Conservation (phyloP, 2,888 invertebrate species). For the Nemoura dubitans region DNA sequence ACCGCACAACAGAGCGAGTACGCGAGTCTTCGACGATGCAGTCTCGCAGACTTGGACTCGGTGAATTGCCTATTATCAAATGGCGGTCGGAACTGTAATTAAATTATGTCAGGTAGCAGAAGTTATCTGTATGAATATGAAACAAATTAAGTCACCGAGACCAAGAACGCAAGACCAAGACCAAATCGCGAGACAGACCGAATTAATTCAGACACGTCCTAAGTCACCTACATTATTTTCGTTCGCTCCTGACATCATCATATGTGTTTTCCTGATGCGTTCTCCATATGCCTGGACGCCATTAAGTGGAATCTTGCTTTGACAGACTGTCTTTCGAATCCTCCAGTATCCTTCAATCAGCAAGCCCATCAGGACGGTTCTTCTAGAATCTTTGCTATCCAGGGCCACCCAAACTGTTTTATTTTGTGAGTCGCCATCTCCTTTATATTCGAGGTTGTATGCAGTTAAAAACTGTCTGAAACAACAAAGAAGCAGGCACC, state of each 20-base stretch:
- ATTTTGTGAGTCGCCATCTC: neutral
- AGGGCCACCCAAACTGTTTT: neutral
- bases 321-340: neutral
- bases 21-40: too few relatives aligned
- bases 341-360: neutral
- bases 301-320: neutral
- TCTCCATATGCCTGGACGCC: neutral
- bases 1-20: too few relatives aligned
- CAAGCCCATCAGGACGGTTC: neutral
- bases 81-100: too few relatives aligned
- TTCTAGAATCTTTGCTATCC: neutral
- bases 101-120: too few relatives aligned
- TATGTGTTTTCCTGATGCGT: neutral
- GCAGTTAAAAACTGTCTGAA: neutral
- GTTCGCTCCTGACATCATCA: neutral
- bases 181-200: too few relatives aligned
- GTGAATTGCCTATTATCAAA: too few relatives aligned
- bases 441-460: neutral
- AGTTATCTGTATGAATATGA: too few relatives aligned
- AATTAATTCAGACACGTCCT: too few relatives aligned
- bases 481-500: neutral
- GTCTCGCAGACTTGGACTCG: too few relatives aligned
- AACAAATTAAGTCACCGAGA: too few relatives aligned
- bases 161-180: too few relatives aligned
- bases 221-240: neutral